phyloP scores from a whole-genome alignment of 2,797 vertebrate species.

The Pseudomugil tenellus region DNA sequence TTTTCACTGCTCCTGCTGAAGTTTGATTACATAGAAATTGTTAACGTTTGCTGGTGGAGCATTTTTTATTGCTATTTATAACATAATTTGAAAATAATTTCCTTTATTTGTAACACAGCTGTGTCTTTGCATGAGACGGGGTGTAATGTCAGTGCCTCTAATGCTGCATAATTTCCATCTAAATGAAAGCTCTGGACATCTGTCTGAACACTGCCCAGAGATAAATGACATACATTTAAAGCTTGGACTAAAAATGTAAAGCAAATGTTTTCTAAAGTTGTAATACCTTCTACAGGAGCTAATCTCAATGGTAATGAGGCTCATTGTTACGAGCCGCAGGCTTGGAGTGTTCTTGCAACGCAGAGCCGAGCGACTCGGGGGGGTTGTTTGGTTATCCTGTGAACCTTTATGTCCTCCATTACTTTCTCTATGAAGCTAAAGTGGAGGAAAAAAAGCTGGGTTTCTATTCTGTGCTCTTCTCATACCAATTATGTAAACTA shows the following conservation, averaged over 20 bases:
- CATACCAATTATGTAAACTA: conserved; percentile 87
- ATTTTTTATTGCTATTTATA: conserved; percentile 7
- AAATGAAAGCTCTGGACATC: conserved; percentile 59
- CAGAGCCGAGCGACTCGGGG: conserved; percentile 48
- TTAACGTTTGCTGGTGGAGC: conserved; percentile 21
- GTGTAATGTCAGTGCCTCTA: conserved; percentile 46
- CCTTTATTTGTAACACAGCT: conserved; percentile 27
- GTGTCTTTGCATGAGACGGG: conserved; percentile 22
- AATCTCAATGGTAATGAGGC: conserved; percentile 79
- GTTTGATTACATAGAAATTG: conserved; percentile 5
- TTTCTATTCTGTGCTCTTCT: conserved; percentile 69
- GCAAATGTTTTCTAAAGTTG: conserved; percentile 63
- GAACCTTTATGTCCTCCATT: conserved; percentile 69
- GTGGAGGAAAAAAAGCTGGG: conserved; percentile 65
- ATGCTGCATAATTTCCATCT: conserved; percentile 60
- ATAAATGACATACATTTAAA: conserved; percentile 67
- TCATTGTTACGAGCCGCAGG: conserved; percentile 72
- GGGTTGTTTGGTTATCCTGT: conserved; percentile 73
- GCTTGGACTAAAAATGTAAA: conserved; percentile 55
- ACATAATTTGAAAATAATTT: background rate
- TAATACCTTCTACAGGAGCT: conserved; percentile 73
- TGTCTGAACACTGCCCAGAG: conserved; percentile 56
- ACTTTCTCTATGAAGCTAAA: conserved; percentile 37
- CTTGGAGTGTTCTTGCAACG: conserved; percentile 62
- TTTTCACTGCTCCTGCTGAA: conserved; percentile 9